A percentile compares a stretch with the other conserved stretches of the same genome.
Evolutionary conservation across 2,888 invertebrate species (phyloP).

Genomic region (Anarsia innoxiella): DNA sequence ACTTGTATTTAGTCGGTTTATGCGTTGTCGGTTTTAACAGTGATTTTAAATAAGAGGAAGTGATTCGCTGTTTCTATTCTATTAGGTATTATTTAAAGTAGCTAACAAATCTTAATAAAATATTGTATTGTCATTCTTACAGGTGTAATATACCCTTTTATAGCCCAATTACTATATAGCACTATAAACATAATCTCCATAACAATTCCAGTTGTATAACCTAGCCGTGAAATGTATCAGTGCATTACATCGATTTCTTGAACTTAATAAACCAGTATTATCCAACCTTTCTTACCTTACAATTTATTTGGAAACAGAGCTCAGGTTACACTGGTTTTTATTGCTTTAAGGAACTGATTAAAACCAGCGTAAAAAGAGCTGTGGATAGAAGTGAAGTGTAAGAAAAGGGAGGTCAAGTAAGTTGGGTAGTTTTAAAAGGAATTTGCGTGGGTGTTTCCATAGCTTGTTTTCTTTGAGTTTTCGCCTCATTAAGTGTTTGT

Average conservation of each 20-base stretch:
- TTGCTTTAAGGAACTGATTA: conserved; percentile 4
- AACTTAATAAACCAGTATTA: too few species aligned
- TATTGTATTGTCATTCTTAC: too few species aligned
- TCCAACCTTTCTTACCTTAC: too few species aligned
- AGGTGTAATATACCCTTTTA: too few species aligned
- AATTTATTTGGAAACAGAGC: too few species aligned
- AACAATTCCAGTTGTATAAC: background rate
- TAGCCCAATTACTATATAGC: background rate
- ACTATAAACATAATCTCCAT: background rate
- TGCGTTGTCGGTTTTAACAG: too few species aligned
- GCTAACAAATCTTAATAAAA: too few species aligned
- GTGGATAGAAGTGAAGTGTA: background rate
- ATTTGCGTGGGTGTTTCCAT: conserved; percentile 50
- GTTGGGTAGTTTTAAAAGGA: conserved; percentile 26
- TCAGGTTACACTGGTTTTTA: too few species aligned
- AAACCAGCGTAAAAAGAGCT: conserved; percentile 2
- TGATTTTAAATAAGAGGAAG: too few species aligned
- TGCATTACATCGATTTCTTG: background rate
- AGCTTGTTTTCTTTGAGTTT: conserved; percentile 59
- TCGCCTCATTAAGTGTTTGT: conserved; percentile 64
- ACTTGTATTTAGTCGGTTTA: too few species aligned
- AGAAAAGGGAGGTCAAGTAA: conserved; percentile 12
- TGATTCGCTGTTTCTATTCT: too few species aligned
- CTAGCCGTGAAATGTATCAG: background rate
- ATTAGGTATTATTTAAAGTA: too few species aligned